Evolutionary conservation across 2,113 vertebrate species (phyloP).

Genomic region (Mobula hypostoma): DNA sequence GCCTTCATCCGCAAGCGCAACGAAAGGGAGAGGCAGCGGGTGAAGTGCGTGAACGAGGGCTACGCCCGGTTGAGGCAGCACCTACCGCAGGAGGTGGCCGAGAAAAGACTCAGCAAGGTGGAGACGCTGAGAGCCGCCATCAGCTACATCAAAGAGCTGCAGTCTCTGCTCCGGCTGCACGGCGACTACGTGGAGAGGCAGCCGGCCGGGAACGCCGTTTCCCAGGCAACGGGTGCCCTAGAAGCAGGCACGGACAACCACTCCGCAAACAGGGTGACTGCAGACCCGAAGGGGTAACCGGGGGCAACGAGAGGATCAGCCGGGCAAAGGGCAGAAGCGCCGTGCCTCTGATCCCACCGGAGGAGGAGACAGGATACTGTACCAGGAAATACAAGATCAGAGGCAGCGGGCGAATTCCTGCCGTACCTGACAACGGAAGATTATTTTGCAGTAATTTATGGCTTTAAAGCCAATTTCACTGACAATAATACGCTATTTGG

Average conservation of each 20-base stretch:
- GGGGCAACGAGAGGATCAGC: background rate
- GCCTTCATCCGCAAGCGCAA: slow-evolving; percentile 67
- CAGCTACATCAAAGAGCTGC: slow-evolving; percentile 60
- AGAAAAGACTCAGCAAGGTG: slow-evolving; percentile 68
- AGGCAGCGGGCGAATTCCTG: background rate
- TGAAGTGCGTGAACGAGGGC: slow-evolving; percentile 69
- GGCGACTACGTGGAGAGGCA: background rate
- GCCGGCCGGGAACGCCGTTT: background rate
- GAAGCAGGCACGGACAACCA: background rate
- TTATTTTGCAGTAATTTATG: background rate
- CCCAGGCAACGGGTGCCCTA: background rate
- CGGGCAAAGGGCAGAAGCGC: too few species aligned
- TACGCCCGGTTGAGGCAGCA: slow-evolving; percentile 63
- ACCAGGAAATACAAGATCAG: background rate
- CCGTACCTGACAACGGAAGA: background rate
- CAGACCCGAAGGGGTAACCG: background rate
- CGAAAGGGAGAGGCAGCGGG: slow-evolving; percentile 65
- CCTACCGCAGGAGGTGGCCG: slow-evolving; percentile 59
- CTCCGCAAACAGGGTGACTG: background rate
- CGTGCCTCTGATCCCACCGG: background rate
- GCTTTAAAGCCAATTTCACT: background rate
- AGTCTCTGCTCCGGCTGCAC: slow-evolving; percentile 50
- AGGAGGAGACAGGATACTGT: background rate
- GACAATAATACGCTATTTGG: background rate
- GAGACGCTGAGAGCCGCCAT: slow-evolving; percentile 67